Evolutionary conservation across 2,888 invertebrate species (phyloP).

Genomic region (Cephus runcator): DNA sequence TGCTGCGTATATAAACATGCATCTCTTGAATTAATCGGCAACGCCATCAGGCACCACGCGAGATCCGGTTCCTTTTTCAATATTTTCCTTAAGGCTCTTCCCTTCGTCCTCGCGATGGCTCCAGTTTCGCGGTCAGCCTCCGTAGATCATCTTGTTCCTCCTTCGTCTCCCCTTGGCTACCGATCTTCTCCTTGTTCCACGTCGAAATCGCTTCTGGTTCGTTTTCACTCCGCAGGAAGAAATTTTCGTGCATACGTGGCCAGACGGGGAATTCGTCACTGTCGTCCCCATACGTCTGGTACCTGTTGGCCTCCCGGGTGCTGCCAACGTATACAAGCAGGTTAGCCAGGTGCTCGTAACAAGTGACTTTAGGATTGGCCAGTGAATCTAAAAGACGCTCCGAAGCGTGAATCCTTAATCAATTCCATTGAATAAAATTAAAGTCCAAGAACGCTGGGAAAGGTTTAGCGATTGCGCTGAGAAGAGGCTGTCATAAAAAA

Average conservation of each 20-base stretch:
- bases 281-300: neutral
- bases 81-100: neutral
- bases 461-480: constrained; percentile 9
- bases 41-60: neutral
- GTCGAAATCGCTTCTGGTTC: neutral
- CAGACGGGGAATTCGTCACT: neutral
- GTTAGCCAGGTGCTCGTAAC: neutral
- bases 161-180: neutral
- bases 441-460: constrained; percentile 7
- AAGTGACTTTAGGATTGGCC: neutral
- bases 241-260: neutral
- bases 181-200: neutral
- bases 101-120: neutral
- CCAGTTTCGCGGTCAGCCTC: neutral
- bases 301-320: neutral
- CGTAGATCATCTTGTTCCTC: neutral
- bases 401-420: constrained; percentile 16
- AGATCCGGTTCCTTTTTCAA: neutral
- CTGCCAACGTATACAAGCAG: neutral
- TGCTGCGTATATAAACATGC: neutral
- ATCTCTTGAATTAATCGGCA: too few relatives aligned
- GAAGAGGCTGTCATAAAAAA: constrained; percentile 13
- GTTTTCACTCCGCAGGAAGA: neutral
- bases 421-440: constrained; percentile 18
- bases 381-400: constrained; percentile 4